phyloP scores from a whole-genome alignment of 2,888 invertebrate genomes.

The Ditula angustiorana region DNA sequence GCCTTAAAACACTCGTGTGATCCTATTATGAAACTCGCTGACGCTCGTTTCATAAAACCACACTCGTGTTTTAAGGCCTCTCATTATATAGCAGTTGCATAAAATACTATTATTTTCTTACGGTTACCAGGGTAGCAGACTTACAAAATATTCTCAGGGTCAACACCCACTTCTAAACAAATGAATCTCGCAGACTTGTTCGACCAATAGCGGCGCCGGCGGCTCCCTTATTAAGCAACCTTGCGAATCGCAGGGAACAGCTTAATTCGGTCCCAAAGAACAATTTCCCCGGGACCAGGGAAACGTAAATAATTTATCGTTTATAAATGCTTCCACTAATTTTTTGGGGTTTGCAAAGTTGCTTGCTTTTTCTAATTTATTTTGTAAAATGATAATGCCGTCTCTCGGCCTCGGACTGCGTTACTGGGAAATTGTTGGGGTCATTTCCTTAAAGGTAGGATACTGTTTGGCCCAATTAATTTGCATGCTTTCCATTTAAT shows the following conservation, averaged over 20 bases:
- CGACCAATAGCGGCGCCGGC: not conserved
- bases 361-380: not conserved
- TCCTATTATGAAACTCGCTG: no score
- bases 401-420: not conserved
- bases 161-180: constrained; percentile 5
- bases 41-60: no score
- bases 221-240: constrained; percentile 18
- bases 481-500: not conserved
- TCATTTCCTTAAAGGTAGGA: not conserved
- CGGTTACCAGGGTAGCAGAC: not conserved
- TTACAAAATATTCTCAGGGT: not conserved
- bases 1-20: no score
- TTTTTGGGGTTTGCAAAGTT: constrained; percentile 3
- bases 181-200: constrained; percentile 6
- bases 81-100: no score
- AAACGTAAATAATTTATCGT: constrained; percentile 17
- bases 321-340: constrained; percentile 13
- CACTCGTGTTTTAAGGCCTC: no score
- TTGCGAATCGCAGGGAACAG: constrained; percentile 7
- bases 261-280: constrained; percentile 13
- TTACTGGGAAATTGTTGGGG: not conserved
- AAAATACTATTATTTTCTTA: not conserved
- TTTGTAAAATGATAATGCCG: not conserved
- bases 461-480: not conserved
- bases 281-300: constrained; percentile 7